Base-by-base conservation (phyloP, 2,888 invertebrate genomes). In the Drosophila nigritarsus region DNA sequence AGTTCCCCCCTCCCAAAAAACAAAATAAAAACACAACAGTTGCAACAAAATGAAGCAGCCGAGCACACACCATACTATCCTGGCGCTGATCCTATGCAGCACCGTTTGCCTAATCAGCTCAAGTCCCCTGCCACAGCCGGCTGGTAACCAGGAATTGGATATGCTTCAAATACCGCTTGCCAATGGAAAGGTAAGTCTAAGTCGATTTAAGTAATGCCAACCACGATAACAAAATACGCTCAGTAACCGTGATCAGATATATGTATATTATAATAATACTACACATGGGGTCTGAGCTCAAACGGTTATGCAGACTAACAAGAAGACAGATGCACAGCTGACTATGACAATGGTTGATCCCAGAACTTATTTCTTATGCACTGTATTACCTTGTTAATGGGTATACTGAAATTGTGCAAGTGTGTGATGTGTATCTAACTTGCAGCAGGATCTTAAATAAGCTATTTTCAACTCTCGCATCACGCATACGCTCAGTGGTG, bases 101-200 rank as follows among this genome's bases (percentile, higher is more conserved):
- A 79, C 72, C 69, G 78, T 84, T 63, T 87, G 82, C 65, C 75
- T 90, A 20, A 79, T 91, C 71, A 89, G 80, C 62, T 92, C 92
- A 61, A 82, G 90, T 62, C 93, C 93, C 49, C 79, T 92, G 18
- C 85, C 82, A 34, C 73, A 82, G 50, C 91, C 93, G 53, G 89
- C 87, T 64, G 90, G 81, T 58, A 90, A 91, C 77, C 91, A 91
- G 82, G 92, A 92, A 87, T 81, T 93, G 69, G 92, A 93, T 80
- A 83, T 93, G 59, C 79, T 93, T 65, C 92, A 93, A 79, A 93
- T 93, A 75, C 93, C 93, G n/a, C 83, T 93, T n/a, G 79, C 83
- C 54, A 89, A 92, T 85, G 92, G 91, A 83, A 93, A 93, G 93
- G 93, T 93, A 86, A 92, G 93, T 92, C 8, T 5, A 15, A 15